phyloP scores from a whole-genome alignment of 2,888 invertebrate genomes.

The Cephalotes varians region DNA sequence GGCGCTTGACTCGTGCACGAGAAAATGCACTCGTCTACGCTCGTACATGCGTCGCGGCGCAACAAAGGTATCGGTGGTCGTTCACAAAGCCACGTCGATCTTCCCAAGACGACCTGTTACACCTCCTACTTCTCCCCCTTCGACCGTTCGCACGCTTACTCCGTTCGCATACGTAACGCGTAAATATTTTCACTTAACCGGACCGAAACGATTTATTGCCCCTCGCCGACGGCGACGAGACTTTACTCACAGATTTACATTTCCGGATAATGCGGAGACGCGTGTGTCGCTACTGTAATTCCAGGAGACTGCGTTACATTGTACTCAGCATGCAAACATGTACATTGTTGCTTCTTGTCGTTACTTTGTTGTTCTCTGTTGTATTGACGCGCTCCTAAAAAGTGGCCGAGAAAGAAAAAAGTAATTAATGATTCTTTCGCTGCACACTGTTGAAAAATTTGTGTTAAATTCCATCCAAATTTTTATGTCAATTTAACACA shows the following conservation, averaged over 20 bases:
- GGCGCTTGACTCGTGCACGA: conserved; percentile 4
- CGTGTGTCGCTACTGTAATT: background rate
- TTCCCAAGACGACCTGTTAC: background rate
- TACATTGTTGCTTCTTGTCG: background rate
- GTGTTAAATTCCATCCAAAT: too few species aligned
- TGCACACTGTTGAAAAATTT: too few species aligned
- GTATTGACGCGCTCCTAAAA: background rate
- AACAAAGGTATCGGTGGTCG: conserved; percentile 65
- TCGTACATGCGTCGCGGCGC: conserved; percentile 58
- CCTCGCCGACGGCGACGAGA: background rate
- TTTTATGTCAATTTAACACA: too few species aligned
- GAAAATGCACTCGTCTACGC: conserved; percentile 55
- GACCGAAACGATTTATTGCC: conserved; percentile 62
- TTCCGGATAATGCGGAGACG: background rate
- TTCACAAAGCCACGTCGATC: conserved; percentile 63
- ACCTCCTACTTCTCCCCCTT: background rate
- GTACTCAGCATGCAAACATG: background rate
- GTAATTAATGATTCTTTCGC: background rate
- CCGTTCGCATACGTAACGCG: conserved; percentile 67
- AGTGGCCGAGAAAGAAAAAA: background rate
- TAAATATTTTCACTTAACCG: conserved; percentile 67
- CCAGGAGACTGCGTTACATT: background rate
- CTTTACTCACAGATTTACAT: background rate
- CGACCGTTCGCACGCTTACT: conserved; percentile 47
- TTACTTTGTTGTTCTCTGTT: background rate